Conservation (phyloP, 2,797 vertebrate species). For the Monodelphis domestica region DNA sequence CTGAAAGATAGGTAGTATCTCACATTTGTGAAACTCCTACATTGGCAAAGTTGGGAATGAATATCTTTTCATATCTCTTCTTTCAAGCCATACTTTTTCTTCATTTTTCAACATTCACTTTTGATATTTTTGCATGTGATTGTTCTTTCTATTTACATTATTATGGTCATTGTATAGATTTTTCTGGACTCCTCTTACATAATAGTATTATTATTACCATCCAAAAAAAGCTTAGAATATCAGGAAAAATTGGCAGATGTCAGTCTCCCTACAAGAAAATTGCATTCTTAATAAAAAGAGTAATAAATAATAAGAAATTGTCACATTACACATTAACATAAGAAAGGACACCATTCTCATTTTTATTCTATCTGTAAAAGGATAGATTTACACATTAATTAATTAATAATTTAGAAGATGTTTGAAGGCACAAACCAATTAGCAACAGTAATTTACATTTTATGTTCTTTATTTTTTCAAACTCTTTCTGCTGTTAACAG, state of each 20-base stretch:
- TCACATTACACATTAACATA: constrained; percentile 55
- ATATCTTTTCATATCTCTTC: background rate
- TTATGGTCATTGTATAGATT: background rate
- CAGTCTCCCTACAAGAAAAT: constrained; percentile 64
- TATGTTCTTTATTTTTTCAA: constrained; percentile 82
- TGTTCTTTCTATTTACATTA: background rate
- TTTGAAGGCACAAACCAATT: constrained; percentile 84
- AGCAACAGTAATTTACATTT: constrained; percentile 86
- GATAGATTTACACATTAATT: constrained; percentile 79
- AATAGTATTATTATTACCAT: background rate
- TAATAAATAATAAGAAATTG: constrained; percentile 69
- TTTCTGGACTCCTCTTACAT: background rate
- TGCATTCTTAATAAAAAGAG: constrained; percentile 72
- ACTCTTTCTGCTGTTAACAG: constrained; percentile 77
- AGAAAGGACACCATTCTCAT: constrained; percentile 64
- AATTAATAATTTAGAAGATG: constrained; percentile 86
- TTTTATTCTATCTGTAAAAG: constrained; percentile 82
- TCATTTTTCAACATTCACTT: background rate
- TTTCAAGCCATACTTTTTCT: background rate
- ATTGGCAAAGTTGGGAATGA: background rate
- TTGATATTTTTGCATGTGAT: background rate
- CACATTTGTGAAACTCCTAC: background rate
- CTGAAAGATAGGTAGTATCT: background rate
- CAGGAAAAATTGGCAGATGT: constrained; percentile 52
- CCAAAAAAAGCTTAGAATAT: constrained; percentile 36